A percentile compares a stretch with the other conserved stretches of the same genome.
Conservation (phyloP, 2,113 vertebrate genomes). For the Kobus ellipsiprymnus region DNA sequence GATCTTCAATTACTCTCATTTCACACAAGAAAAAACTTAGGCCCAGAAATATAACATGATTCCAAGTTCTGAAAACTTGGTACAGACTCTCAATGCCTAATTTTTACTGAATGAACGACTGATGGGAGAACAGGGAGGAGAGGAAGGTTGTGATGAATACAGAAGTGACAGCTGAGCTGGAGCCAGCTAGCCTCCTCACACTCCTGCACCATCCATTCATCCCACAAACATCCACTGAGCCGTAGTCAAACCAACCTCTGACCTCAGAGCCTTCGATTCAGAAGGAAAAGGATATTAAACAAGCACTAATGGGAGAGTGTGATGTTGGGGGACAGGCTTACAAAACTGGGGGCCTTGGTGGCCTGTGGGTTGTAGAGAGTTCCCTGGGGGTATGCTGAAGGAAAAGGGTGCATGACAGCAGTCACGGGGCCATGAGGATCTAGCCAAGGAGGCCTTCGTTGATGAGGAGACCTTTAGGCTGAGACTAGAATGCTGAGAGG, state of each 20-base stretch:
- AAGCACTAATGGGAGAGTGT: not conserved
- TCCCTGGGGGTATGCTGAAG: accelerated
- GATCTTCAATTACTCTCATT: not conserved
- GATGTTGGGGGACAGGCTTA: not conserved
- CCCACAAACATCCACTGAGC: too few species aligned
- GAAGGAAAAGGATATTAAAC: not conserved
- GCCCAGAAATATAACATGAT: not conserved
- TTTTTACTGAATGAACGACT: not conserved
- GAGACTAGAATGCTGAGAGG: not conserved
- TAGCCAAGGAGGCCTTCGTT: not conserved
- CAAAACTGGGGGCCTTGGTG: not conserved
- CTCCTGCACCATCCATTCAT: not conserved
- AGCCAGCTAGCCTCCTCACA: not conserved
- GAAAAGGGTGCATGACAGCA: too few species aligned
- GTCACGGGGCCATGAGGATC: not conserved
- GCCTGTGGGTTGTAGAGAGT: too few species aligned
- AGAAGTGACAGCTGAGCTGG: not conserved
- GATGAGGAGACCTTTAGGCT: not conserved
- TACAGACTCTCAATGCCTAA: not conserved
- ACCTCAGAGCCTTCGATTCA: not conserved
- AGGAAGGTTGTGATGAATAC: too few species aligned
- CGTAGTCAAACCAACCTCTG: accelerated
- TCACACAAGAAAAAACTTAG: not conserved
- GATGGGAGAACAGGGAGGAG: not conserved
- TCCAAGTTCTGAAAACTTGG: not conserved